Evolutionary conservation across 2,888 invertebrate genomes (phyloP).

Genomic region (Stenotaenia linearis): DNA sequence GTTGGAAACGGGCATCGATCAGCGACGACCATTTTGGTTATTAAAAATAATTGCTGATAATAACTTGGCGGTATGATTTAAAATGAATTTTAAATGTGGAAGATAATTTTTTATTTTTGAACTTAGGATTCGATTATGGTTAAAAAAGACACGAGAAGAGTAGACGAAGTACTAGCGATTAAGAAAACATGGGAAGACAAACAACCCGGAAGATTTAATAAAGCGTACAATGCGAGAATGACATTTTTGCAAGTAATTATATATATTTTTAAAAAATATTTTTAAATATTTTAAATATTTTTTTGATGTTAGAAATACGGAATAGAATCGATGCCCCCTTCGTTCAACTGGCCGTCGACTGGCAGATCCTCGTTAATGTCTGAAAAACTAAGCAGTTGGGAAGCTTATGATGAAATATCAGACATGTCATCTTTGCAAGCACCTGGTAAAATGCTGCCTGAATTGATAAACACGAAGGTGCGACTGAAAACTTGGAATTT

Average conservation of each 20-base stretch:
- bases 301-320: not conserved
- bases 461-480: not conserved
- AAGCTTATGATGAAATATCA: not conserved
- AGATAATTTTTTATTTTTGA: not conserved
- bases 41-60: not conserved
- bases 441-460: not conserved
- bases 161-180: not conserved
- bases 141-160: not conserved
- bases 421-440: not conserved
- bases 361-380: not conserved
- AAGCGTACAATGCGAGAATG: not conserved
- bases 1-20: too few species aligned
- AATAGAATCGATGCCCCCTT: not conserved
- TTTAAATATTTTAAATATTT: not conserved
- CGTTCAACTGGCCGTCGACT: not conserved
- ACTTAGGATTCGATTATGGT: not conserved
- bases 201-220: not conserved
- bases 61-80: not conserved
- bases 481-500: not conserved
- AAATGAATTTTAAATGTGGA: not conserved
- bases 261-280: too few species aligned
- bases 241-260: not conserved
- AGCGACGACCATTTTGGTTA: not conserved
- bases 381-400: not conserved
- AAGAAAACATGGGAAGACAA: slow-evolving; percentile 6